Percentiles rank a stretch among this genome's conserved stretches.
phyloP scores from a whole-genome alignment of 1,140 invertebrate genomes.

The Drosophila miranda region DNA sequence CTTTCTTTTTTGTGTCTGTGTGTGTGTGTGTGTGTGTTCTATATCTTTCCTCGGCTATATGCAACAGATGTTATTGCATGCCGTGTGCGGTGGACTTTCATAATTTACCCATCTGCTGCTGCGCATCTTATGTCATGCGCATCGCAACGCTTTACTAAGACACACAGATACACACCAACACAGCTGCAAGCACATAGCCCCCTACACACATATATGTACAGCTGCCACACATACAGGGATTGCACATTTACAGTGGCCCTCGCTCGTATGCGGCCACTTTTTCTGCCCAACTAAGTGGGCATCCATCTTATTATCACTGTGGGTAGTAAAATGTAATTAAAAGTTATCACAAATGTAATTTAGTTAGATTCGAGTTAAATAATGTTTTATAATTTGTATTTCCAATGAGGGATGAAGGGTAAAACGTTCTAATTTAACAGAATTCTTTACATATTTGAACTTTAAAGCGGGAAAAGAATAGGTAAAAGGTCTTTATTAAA shows the following conservation, averaged over 20 bases:
- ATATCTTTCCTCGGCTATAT: constrained; percentile 22
- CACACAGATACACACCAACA: constrained; percentile 13
- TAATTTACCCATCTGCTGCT: constrained; percentile 51
- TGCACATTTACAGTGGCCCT: constrained; percentile 36
- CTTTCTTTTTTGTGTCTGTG: no score
- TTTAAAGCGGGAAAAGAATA: no score
- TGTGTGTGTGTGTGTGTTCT: not conserved
- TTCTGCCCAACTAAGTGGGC: not conserved
- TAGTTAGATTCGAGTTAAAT: not conserved
- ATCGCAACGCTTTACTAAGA: constrained; percentile 24
- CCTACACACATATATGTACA: constrained; percentile 21
- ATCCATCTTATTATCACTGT: constrained; percentile 8
- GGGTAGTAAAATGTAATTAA: constrained; percentile 29
- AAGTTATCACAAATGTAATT: constrained; percentile 6
- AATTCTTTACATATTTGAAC: no score
- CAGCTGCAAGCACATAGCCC: constrained; percentile 10
- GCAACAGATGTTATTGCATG: constrained; percentile 74
- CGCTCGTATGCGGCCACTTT: constrained; percentile 13
- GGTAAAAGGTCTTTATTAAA: not conserved
- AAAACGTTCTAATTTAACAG: no score
- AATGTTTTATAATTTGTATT: no score
- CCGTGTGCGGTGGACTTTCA: constrained; percentile 47
- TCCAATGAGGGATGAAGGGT: no score
- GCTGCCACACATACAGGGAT: constrained; percentile 20
- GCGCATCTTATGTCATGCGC: constrained; percentile 68